Evolutionary conservation across 2,113 vertebrate genomes (phyloP).

Genomic region (Taurulus bubalis): DNA sequence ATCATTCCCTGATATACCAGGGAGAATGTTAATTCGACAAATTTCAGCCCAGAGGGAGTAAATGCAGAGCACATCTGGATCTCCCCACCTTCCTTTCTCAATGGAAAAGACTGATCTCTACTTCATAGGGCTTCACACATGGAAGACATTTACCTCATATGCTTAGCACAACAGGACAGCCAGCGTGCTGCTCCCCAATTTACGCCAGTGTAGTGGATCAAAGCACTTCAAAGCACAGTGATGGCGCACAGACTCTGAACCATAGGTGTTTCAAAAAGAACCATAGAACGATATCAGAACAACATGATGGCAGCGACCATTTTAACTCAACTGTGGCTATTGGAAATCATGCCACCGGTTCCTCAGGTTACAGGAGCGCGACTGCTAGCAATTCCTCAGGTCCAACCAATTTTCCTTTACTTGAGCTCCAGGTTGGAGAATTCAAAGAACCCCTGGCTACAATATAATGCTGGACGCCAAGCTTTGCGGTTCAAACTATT

Average conservation of each 20-base stretch:
- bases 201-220: slow-evolving; percentile 78
- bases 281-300: slow-evolving; percentile 30
- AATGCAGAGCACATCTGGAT: slow-evolving; percentile 62
- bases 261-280: slow-evolving; percentile 56
- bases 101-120: slow-evolving; percentile 72
- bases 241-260: slow-evolving; percentile 64
- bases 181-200: slow-evolving; percentile 73
- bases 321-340: slow-evolving; percentile 13
- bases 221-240: slow-evolving; percentile 72
- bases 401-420: slow-evolving; percentile 45
- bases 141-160: slow-evolving; percentile 79
- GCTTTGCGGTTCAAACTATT: slow-evolving; percentile 44
- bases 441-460: slow-evolving; percentile 50
- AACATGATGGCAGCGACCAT: slow-evolving; percentile 11
- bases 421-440: slow-evolving; percentile 40
- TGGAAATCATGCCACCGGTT: slow-evolving; percentile 31
- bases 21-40: slow-evolving; percentile 55
- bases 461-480: slow-evolving; percentile 23
- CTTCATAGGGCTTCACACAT: slow-evolving; percentile 78
- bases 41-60: slow-evolving; percentile 51
- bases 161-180: slow-evolving; percentile 76
- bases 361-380: slow-evolving; percentile 31
- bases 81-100: slow-evolving; percentile 61
- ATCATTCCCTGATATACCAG: slow-evolving; percentile 3
- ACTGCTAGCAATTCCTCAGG: slow-evolving; percentile 31